Percentiles rank a stretch among this genome's conserved stretches.
These are phyloP conservation scores for Belgica antarctica DNA, from an alignment of 2,888 invertebrate genomes.

Conservation along the genomic window DNA sequence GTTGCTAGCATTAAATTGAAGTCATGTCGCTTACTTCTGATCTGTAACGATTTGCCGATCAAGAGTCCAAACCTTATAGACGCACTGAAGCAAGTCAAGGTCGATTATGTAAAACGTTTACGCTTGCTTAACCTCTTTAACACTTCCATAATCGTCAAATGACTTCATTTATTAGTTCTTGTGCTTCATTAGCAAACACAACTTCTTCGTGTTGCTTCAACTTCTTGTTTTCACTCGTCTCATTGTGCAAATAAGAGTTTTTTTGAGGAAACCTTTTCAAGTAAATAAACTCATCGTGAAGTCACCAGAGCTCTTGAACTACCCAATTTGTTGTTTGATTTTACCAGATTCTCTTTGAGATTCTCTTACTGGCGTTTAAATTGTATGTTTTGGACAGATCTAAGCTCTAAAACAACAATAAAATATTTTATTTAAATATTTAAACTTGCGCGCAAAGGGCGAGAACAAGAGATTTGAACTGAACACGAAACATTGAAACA, in stretches of 20 bases:
- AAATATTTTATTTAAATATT: constrained; percentile 43
- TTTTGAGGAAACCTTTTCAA: constrained; percentile 28
- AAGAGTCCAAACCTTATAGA: too few species aligned
- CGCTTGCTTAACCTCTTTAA: too few species aligned
- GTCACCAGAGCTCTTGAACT: constrained; percentile 18
- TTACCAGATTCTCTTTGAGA: not conserved
- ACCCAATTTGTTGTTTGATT: constrained; percentile 17
- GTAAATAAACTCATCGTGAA: constrained; percentile 43
- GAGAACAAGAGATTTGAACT: too few species aligned
- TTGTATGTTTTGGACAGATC: constrained; percentile 30
- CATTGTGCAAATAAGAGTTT: not conserved
- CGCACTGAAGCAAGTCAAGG: too few species aligned
- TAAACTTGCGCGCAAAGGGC: not conserved
- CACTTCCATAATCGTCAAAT: too few species aligned
- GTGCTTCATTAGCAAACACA: constrained; percentile 27
- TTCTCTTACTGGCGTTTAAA: constrained; percentile 43
- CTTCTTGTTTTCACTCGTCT: too few species aligned
- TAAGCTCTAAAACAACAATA: constrained; percentile 26
- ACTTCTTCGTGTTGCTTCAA: not conserved
- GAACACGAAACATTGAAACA: constrained; percentile 4
- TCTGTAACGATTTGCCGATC: too few species aligned
- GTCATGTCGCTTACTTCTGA: too few species aligned
- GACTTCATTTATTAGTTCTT: too few species aligned
- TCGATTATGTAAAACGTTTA: too few species aligned
- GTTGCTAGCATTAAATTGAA: too few species aligned